phyloP scores from a whole-genome alignment of 1,140 invertebrate genomes.

The Maniola jurtina region DNA sequence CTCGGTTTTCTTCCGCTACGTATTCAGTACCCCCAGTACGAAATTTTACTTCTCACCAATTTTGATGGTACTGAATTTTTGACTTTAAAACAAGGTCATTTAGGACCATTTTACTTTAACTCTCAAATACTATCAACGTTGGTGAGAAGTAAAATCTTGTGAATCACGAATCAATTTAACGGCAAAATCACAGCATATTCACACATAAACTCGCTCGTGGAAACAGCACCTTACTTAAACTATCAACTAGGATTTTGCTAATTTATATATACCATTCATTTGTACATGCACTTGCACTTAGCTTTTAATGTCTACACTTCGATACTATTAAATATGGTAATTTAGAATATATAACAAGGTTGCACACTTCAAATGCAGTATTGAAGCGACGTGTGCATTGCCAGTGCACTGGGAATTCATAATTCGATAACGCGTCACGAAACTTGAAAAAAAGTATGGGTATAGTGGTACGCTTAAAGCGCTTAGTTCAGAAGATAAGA shows the following conservation, averaged over 20 bases:
- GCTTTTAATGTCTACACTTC: slow-evolving; percentile 52
- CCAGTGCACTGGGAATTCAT: slow-evolving; percentile 23
- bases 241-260: slow-evolving; percentile 66
- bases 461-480: too few species aligned
- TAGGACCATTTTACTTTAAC: too few species aligned
- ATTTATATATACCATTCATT: slow-evolving; percentile 64
- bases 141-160: too few species aligned
- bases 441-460: too few species aligned
- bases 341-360: slow-evolving; percentile 62
- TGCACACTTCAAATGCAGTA: slow-evolving; percentile 19
- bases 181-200: background rate
- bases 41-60: too few species aligned
- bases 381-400: slow-evolving; percentile 19
- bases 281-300: slow-evolving; percentile 73
- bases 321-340: slow-evolving; percentile 61
- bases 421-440: background rate
- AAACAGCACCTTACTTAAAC: slow-evolving; percentile 21
- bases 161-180: too few species aligned
- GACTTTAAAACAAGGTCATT: too few species aligned
- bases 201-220: background rate
- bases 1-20: too few species aligned
- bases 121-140: too few species aligned
- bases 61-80: too few species aligned
- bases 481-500: too few species aligned
- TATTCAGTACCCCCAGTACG: too few species aligned